A percentile compares a stretch with the other conserved stretches of the same genome.
Conservation (phyloP, 2,113 vertebrate species). For the Syngnathoides biaculeatus region DNA sequence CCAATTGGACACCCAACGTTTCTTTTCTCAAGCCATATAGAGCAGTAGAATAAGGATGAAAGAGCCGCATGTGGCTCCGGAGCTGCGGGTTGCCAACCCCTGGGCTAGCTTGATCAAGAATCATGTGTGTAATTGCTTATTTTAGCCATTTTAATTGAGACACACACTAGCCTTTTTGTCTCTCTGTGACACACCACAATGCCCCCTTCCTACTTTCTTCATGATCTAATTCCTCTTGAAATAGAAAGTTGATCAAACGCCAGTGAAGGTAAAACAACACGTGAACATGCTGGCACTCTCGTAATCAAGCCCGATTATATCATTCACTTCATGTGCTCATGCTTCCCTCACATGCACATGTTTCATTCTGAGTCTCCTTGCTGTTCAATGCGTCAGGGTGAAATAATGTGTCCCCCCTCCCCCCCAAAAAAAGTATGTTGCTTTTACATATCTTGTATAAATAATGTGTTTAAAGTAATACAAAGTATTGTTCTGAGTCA, state of each 20-base stretch:
- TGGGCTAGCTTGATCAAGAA: too few species aligned
- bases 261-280: constrained; percentile 19
- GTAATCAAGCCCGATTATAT: constrained; percentile 15
- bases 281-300: constrained; percentile 1
- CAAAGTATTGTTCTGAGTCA: constrained; percentile 27
- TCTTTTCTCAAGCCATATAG: too few species aligned
- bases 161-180: not conserved
- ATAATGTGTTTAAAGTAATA: constrained; percentile 11
- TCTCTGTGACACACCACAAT: not conserved
- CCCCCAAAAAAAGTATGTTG: constrained; percentile 3
- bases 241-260: constrained; percentile 35
- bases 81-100: too few species aligned
- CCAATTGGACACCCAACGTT: too few species aligned
- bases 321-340: constrained; percentile 7
- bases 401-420: constrained; percentile 14
- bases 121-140: too few species aligned
- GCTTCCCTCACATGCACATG: not conserved
- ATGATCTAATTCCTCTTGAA: constrained; percentile 35
- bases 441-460: not conserved
- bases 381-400: constrained; percentile 16
- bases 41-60: too few species aligned
- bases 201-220: not conserved
- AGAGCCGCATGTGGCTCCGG: too few species aligned
- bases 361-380: not conserved
- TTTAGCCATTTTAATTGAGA: too few species aligned